These are phyloP conservation scores for Thyatira batis DNA, from an alignment of 2,888 invertebrate species.

Conservation along the genomic window DNA sequence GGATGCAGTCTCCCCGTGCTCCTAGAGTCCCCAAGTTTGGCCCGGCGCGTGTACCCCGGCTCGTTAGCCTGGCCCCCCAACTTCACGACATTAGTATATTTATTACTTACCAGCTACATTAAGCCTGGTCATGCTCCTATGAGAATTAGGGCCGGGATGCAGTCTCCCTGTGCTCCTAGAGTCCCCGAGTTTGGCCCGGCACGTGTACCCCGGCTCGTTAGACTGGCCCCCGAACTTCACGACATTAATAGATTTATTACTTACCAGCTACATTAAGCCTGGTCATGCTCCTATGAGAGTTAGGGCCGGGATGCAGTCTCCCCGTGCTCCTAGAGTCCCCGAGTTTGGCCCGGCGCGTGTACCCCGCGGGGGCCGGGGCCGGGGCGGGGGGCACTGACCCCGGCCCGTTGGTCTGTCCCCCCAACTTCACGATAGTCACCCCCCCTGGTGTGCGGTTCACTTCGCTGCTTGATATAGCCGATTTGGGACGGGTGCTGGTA, in stretches of 20 bases:
- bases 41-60: not conserved
- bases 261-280: constrained; percentile 87
- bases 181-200: too few relatives aligned
- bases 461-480: constrained; percentile 72
- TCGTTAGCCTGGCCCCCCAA: too few relatives aligned
- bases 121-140: too few relatives aligned
- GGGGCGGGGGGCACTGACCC: constrained; percentile 21
- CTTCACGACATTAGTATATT: not conserved
- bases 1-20: too few relatives aligned
- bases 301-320: constrained; percentile 86
- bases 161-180: too few relatives aligned
- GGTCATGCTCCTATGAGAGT: constrained; percentile 90
- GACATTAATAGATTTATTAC: constrained; percentile 1
- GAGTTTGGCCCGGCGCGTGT: constrained; percentile 84
- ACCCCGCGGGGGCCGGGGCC: constrained; percentile 62
- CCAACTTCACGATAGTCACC: constrained; percentile 90
- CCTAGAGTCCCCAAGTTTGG: too few relatives aligned
- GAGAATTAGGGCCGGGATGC: too few relatives aligned
- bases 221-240: too few relatives aligned
- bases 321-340: constrained; percentile 90
- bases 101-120: constrained; percentile 59
- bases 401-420: constrained; percentile 33
- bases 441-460: constrained; percentile 88
- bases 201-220: too few relatives aligned
- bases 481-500: constrained; percentile 59